Evolutionary conservation across 1,140 invertebrate species (phyloP), one percentile per base, ranked within the genome.

Genomic region (Phortica variegata): DNA sequence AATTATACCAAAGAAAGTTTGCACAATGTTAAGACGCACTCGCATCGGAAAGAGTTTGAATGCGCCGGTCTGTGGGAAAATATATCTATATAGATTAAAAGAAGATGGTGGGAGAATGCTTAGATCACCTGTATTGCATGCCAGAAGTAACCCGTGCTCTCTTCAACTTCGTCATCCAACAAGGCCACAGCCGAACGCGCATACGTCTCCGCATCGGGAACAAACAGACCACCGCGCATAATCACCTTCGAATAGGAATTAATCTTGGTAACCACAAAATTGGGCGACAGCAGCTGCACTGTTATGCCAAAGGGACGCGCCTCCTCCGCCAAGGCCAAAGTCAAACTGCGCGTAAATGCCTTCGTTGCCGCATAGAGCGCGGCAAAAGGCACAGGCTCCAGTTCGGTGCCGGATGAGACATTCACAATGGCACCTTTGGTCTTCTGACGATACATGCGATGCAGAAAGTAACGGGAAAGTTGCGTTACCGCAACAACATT

Each of bases 201-300:
- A 76, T 91, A 96, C 7, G 81, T 84, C 20, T 80, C 78, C 0
- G 90, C 85, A 58, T 89, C 82, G 0, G 93, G 92, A 26, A 93
- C 85, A 32, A 93, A 82, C 10, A 90, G 47, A 52, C 81, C 87
- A 0, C 85, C 85, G 32, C 81, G 79, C 75, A 87, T 84, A n/a
- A 94, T 79, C 36, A 82, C 77, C 13, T 85, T 79, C 37, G 88
- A 92, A 76, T 88, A 95, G 2, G 82, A 80, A 61, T 92, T 93
- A 83, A 95, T 93, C 76, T 93, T 92, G 0, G 93, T 95, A 19
- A 87, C 86, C 3, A 95, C 85, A 68, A 93, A 95, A 43, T 91
- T 83, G 0, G 93, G 93, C 0, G 87, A 83, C n/a, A 95, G 71
- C 66, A 91, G 88, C 70, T 96, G 93, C 9, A 96, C 81, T 8